phyloP scores from a whole-genome alignment of 2,888 invertebrate genomes.

The Pandemis cinnamomeana region DNA sequence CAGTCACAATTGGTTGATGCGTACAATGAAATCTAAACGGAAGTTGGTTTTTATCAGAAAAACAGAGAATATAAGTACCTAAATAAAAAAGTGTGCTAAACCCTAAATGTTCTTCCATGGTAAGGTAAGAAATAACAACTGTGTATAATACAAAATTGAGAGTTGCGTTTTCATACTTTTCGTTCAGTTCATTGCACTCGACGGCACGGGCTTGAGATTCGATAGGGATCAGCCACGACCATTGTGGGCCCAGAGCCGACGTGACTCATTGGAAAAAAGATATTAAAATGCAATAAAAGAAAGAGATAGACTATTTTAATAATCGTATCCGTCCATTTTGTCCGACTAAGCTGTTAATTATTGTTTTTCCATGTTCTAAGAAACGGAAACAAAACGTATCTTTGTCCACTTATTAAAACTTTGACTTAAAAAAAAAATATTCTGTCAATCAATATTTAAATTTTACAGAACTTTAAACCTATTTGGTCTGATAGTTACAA shows the following conservation, averaged over 20 bases:
- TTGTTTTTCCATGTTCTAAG: not conserved
- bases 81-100: not conserved
- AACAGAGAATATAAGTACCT: not conserved
- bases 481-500: no score
- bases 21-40: not conserved
- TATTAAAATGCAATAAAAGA: conserved; percentile 2
- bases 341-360: not conserved
- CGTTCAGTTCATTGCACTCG: conserved; percentile 35
- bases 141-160: conserved; percentile 13
- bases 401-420: no score
- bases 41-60: not conserved
- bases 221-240: conserved; percentile 36
- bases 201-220: conserved; percentile 20
- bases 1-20: not conserved
- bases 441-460: no score
- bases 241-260: conserved; percentile 16
- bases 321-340: not conserved
- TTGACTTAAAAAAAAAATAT: no score
- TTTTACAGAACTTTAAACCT: no score
- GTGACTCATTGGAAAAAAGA: conserved; percentile 21
- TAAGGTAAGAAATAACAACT: conserved; percentile 1
- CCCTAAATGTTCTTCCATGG: not conserved
- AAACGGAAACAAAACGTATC: no score
- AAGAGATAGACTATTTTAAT: not conserved
- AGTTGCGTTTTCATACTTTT: conserved; percentile 29